These are phyloP conservation scores for Tenualosa thibaudeaui DNA, from an alignment of 2,797 vertebrate species.

Conservation along the genomic window DNA sequence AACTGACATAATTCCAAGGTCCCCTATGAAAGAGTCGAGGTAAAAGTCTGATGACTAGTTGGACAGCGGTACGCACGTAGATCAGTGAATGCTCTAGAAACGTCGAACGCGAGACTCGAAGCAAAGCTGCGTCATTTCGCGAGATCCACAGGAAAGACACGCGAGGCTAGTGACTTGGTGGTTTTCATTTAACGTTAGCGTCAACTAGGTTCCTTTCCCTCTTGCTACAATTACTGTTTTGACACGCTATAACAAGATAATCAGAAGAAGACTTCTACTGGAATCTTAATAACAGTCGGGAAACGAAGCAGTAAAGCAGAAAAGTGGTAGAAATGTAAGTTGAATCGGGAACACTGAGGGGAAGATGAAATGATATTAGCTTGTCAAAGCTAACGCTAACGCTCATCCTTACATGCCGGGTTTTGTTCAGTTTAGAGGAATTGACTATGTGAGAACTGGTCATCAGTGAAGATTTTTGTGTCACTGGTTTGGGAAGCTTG, in stretches of 20 bases:
- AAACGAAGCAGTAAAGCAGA: background rate
- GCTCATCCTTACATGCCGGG: background rate
- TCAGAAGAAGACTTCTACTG: background rate
- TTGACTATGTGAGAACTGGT: background rate
- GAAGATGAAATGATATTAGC: background rate
- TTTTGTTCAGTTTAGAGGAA: background rate
- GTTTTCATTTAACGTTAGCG: constrained; percentile 11
- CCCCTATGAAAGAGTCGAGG: too few species aligned
- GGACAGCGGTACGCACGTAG: too few species aligned
- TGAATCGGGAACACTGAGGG: background rate
- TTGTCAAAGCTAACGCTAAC: constrained; percentile 2
- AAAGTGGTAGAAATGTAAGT: constrained; percentile 18
- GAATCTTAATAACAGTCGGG: background rate
- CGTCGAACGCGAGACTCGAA: constrained; percentile 23
- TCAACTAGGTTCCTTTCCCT: background rate
- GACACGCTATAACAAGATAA: background rate
- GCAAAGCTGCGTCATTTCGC: constrained; percentile 48
- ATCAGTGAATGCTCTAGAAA: constrained; percentile 49
- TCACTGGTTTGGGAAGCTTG: background rate
- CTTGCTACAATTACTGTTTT: background rate
- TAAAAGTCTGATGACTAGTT: too few species aligned
- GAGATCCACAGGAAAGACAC: constrained; percentile 44
- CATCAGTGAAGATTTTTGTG: background rate
- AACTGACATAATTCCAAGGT: too few species aligned
- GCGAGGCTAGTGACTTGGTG: constrained; percentile 54